phyloP scores from a whole-genome alignment of 2,888 invertebrate species.

The Euphydryas editha region DNA sequence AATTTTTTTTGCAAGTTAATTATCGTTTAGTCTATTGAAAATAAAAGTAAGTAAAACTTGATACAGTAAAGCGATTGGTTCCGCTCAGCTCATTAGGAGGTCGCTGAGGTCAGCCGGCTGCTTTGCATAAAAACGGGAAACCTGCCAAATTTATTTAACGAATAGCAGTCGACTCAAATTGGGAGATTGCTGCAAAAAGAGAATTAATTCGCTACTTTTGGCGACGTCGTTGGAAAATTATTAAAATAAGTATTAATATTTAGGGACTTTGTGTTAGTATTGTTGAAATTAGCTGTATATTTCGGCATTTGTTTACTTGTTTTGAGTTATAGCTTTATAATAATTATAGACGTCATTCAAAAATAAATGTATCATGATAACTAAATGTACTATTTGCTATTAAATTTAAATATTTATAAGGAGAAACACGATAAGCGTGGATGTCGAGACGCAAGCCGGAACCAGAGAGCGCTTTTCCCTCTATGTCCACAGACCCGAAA shows the following conservation, averaged over 20 bases:
- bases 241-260: slow-evolving; percentile 7
- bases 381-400: too few species aligned
- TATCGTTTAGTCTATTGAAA: neutral
- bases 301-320: too few species aligned
- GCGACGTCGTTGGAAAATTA: slow-evolving; percentile 19
- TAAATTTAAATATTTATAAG: too few species aligned
- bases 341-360: too few species aligned
- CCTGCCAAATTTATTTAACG: slow-evolving; percentile 38
- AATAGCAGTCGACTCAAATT: slow-evolving; percentile 35
- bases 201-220: slow-evolving; percentile 17
- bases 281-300: neutral
- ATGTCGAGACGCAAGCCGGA: too few species aligned
- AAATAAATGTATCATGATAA: too few species aligned
- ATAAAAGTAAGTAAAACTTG: slow-evolving; percentile 12
- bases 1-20: neutral
- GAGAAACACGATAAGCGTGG: too few species aligned
- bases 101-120: slow-evolving; percentile 27
- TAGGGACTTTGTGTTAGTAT: neutral
- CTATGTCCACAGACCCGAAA: too few species aligned
- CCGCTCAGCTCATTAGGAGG: slow-evolving; percentile 35
- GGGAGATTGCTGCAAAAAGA: slow-evolving; percentile 35
- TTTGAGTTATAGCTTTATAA: too few species aligned
- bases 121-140: slow-evolving; percentile 39
- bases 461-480: too few species aligned
- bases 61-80: slow-evolving; percentile 37